Conservation (phyloP, 1,140 invertebrate species). For the Cotesia chilonis region DNA sequence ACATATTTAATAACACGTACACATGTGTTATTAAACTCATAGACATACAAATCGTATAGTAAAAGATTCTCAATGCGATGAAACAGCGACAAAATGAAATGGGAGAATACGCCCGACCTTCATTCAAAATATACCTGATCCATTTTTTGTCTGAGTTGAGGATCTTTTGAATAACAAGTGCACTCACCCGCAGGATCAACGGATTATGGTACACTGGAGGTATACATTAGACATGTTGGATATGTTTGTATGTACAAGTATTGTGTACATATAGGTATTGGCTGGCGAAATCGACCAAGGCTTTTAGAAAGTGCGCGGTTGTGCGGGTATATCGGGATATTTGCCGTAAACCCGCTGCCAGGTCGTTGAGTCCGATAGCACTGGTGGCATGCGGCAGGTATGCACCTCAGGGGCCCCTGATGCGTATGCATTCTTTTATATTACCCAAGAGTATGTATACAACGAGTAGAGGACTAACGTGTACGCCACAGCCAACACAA, state of each 20-base stretch:
- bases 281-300: conserved; percentile 26
- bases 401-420: conserved; percentile 21
- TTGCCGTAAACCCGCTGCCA: conserved; percentile 16
- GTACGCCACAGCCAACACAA: conserved; percentile 12
- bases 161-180: conserved; percentile 7
- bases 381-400: conserved; percentile 26
- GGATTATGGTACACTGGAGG: background rate
- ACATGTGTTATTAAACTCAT: no score
- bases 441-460: conserved; percentile 27
- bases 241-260: no score
- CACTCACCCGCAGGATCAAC: conserved; percentile 19
- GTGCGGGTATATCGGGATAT: conserved; percentile 18
- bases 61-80: no score
- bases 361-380: conserved; percentile 29
- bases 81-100: no score
- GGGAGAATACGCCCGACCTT: no score
- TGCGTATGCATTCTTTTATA: conserved; percentile 30
- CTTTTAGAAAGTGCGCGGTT: conserved; percentile 28
- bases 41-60: no score
- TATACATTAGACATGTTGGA: background rate
- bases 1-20: no score
- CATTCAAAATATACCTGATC: conserved; percentile 5
- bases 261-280: background rate
- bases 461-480: background rate
- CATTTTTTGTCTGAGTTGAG: background rate